Base-by-base conservation (phyloP, 1,140 invertebrate species). In the Trichogramma pretiosum region DNA sequence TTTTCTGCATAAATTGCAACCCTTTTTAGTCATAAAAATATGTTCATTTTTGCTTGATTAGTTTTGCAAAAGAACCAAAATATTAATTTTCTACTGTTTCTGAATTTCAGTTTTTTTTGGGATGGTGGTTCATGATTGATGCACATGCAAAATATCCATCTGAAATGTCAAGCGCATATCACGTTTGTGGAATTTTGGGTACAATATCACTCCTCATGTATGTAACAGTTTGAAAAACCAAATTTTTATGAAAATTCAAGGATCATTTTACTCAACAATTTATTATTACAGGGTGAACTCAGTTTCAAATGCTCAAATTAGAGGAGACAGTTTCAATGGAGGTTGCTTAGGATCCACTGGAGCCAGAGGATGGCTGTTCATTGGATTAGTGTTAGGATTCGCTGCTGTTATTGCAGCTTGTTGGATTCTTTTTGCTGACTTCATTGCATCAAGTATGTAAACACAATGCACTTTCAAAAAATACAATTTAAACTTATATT, bases 111-210 rank as follows among this genome's bases (percentile, higher is more conserved):
- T 98, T 98, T 73, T 95, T 92, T 58, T 74, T 82, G 50, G 95
- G 93, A 26, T 98, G 95, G 93, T 99, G 96, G 95, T 82, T 95
- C 40, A 86, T 95, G 39, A 96, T 98, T 62, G 94, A 98, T 76
- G 89, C 92, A 18, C 84, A 89, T 47, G 82, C 85, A 7, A 78
- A 81, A 5, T 87, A 89, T 65, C 82, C 87, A 4, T 69, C 73
- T 46, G 78, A 87, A 21, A 82, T 90, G 60, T 66, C 74, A 54
- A 78, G 79, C 60, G 84, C 88, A 13, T 94, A 93, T 68, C 85
- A 93, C 63, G 80, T 94, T n/a, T 94, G 93, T 67, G 95, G 95
- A 18, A 83, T 96, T 19, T 82, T 97, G 66, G 89, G 89, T 21
- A 97, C 93, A 17, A 61, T 98, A 50, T 94, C 93, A 19, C 79